Evolutionary conservation across 2,113 vertebrate genomes (phyloP).

Genomic region (Felis catus): F.catus_Fca126_mat1.0 CM031412.1:168060001-168060500

Average conservation of each 20-base stretch:
- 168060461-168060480: neutral
- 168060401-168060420: neutral
- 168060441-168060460: constrained; percentile 1
- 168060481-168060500: constrained; percentile 23
- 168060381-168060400: neutral
- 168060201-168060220: neutral
- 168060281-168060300: neutral
- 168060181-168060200: neutral
- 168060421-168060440: neutral
- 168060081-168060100: neutral
- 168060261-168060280: neutral
- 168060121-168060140: neutral
- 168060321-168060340: neutral
- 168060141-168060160: neutral
- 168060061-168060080: neutral
- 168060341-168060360: neutral
- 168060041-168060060: too few species aligned
- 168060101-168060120: neutral
- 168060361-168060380: neutral
- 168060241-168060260: neutral
- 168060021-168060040: too few species aligned
- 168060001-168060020: too few species aligned
- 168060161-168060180: neutral
- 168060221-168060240: neutral
- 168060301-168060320: neutral